Evolutionary conservation across 2,888 invertebrate species (phyloP).

Genomic region (Capitulum mitella): DNA sequence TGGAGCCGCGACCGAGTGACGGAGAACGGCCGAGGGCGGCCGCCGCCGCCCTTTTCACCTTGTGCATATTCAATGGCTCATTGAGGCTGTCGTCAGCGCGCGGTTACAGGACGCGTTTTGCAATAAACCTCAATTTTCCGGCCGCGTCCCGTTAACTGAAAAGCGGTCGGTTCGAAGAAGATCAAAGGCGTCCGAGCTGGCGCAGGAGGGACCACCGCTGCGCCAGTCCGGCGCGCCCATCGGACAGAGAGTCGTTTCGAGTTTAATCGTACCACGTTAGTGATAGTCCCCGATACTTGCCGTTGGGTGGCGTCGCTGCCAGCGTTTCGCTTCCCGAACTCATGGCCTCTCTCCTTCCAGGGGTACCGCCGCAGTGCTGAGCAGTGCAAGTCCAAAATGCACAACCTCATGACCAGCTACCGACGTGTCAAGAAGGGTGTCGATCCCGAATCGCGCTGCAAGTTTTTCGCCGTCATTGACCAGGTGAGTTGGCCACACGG

Average conservation of each 20-base stretch:
- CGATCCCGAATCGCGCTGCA: slow-evolving; percentile 16
- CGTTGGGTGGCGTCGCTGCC: background rate
- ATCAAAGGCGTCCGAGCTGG: background rate
- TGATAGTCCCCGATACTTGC: too few relatives aligned
- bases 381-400: slow-evolving; percentile 24
- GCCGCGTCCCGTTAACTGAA: background rate
- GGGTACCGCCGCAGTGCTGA: slow-evolving; percentile 18
- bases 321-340: background rate
- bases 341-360: background rate
- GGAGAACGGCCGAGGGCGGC: background rate
- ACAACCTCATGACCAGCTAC: slow-evolving; percentile 25
- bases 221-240: too few relatives aligned
- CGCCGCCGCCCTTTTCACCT: background rate
- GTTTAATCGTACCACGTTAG: too few relatives aligned
- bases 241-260: background rate
- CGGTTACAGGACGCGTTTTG: background rate
- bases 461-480: slow-evolving; percentile 16
- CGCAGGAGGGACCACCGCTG: too few relatives aligned
- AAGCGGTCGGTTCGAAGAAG: background rate
- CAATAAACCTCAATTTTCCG: background rate
- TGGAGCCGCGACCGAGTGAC: background rate
- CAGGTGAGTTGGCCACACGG: too few relatives aligned
- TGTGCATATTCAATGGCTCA: background rate
- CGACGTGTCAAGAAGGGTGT: slow-evolving; percentile 16
- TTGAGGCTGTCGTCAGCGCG: background rate